phyloP scores from a whole-genome alignment of 2,797 vertebrate species.

The Glyptemys insculpta region DNA sequence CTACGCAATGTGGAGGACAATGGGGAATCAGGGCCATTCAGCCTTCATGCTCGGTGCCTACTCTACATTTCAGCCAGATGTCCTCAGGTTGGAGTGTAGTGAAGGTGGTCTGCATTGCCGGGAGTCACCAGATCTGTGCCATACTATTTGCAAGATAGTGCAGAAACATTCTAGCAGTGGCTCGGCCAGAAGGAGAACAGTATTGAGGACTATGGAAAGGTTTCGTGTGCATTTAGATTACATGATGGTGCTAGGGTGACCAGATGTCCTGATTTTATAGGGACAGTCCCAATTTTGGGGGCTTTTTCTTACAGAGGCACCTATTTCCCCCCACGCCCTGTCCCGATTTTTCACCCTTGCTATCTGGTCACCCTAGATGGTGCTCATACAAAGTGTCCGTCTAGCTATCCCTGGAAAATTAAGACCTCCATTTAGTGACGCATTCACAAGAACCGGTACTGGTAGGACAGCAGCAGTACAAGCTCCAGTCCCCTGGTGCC shows the following conservation, averaged over 20 bases:
- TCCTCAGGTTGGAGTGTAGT: background rate
- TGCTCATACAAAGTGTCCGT: background rate
- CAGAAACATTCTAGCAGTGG: background rate
- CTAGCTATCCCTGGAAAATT: background rate
- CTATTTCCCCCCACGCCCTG: too few species aligned
- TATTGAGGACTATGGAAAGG: background rate
- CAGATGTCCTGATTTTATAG: too few species aligned
- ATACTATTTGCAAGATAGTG: background rate
- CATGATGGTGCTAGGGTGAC: background rate
- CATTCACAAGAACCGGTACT: background rate
- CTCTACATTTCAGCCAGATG: background rate
- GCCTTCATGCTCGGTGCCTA: too few species aligned
- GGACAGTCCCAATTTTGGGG: too few species aligned
- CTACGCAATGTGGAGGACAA: background rate
- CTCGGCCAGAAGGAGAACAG: background rate
- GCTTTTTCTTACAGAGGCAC: too few species aligned
- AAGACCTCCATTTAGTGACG: background rate
- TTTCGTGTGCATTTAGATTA: background rate
- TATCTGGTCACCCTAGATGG: too few species aligned
- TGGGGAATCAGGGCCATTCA: background rate
- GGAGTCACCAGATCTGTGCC: background rate
- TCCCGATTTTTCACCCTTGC: too few species aligned
- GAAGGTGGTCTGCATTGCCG: background rate
- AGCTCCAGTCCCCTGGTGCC: background rate
- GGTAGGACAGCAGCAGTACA: background rate